phyloP scores from a whole-genome alignment of 2,797 vertebrate genomes.

The Heterohyrax brucei region DNA sequence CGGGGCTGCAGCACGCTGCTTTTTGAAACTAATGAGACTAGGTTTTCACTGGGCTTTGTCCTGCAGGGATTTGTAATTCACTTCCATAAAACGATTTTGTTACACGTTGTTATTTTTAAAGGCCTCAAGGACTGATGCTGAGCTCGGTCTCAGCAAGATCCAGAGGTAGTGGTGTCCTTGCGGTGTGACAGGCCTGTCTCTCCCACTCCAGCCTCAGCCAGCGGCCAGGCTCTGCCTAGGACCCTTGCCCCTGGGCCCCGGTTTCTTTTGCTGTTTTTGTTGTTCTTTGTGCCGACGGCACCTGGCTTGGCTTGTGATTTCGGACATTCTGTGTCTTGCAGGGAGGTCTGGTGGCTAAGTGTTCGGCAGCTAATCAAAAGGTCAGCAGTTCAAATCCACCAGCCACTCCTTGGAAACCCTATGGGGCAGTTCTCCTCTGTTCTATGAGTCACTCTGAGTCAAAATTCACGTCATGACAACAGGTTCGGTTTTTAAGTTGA shows the following conservation, averaged over 20 bases:
- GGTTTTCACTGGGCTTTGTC: background rate
- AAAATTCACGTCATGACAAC: no score
- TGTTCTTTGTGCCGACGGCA: no score
- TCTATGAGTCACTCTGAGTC: no score
- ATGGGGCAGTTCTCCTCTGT: no score
- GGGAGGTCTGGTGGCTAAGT: no score
- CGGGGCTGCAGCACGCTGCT: background rate
- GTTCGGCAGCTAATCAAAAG: no score
- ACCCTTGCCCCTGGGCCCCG: background rate
- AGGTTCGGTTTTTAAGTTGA: no score
- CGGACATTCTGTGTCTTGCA: no score
- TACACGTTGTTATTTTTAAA: background rate
- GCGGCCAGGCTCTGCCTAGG: background rate
- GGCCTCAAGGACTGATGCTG: background rate
- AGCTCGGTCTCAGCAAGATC: background rate
- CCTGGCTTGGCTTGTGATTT: no score
- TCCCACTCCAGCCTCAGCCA: background rate
- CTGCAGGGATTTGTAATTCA: background rate
- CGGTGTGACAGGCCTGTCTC: fast-evolving
- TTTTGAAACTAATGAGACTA: background rate
- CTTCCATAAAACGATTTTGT: background rate
- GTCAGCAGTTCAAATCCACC: no score
- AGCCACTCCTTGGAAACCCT: no score
- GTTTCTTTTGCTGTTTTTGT: background rate
- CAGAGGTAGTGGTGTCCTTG: background rate